phyloP scores from a whole-genome alignment of 2,797 vertebrate genomes.

The Chloroceryle amazona region DNA sequence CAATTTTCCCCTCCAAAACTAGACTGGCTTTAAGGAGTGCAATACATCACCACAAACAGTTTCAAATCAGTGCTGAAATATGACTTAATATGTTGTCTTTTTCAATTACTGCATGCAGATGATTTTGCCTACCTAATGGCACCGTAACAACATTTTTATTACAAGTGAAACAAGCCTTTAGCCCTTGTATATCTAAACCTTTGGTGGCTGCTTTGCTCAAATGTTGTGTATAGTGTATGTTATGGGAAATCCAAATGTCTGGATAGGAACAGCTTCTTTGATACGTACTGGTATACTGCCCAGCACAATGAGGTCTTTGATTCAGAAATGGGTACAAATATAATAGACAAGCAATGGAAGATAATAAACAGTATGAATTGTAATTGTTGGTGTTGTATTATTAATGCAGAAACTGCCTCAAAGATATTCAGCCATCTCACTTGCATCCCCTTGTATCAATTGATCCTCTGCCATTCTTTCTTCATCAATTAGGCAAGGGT shows the following conservation, averaged over 20 bases:
- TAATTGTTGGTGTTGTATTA: constrained; percentile 61
- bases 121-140: neutral
- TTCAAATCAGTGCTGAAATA: neutral
- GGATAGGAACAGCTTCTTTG: neutral
- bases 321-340: constrained; percentile 28
- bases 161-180: neutral
- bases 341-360: constrained; percentile 57
- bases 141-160: neutral
- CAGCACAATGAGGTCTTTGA: constrained; percentile 29
- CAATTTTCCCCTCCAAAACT: neutral
- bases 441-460: constrained; percentile 37
- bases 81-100: neutral
- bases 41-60: neutral
- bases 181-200: neutral
- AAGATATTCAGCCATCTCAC: constrained; percentile 36
- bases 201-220: neutral
- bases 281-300: neutral
- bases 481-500: constrained; percentile 24
- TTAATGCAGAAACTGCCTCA: constrained; percentile 51
- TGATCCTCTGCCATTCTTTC: constrained; percentile 34
- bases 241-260: neutral
- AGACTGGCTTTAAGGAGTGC: neutral
- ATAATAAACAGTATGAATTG: constrained; percentile 37
- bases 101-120: neutral
- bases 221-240: neutral